A percentile compares a stretch with the other conserved stretches of the same genome.
Evolutionary conservation across 2,797 vertebrate genomes (phyloP).

Genomic region (Phyllotis vaccarum): DNA sequence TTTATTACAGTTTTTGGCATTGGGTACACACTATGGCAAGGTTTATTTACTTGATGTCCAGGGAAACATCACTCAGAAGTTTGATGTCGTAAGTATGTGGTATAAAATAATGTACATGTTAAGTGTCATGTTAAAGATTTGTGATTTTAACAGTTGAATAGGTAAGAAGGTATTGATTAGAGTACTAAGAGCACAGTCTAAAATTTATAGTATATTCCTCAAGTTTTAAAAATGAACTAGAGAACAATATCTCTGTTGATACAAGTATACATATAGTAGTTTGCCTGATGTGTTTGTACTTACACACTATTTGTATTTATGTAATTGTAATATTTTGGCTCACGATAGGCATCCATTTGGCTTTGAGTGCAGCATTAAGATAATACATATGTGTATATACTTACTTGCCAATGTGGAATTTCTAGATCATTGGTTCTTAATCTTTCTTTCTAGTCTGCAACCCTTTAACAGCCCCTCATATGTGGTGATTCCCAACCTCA

Average conservation of each 20-base stretch:
- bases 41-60: constrained; percentile 98
- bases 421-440: neutral
- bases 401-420: constrained; percentile 36
- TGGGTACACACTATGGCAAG: constrained; percentile 99
- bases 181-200: neutral
- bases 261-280: neutral
- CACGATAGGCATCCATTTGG: constrained; percentile 32
- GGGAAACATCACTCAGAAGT: constrained; percentile 98
- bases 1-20: constrained; percentile 94
- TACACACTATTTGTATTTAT: neutral
- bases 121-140: constrained; percentile 25
- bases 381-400: neutral
- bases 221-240: constrained; percentile 47
- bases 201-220: constrained; percentile 34
- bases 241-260: neutral
- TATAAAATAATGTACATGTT: constrained; percentile 50
- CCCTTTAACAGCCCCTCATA: neutral
- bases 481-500: neutral
- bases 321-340: neutral
- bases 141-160: constrained; percentile 29
- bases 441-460: too few species aligned
- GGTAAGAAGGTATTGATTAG: neutral
- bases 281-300: neutral
- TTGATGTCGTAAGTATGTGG: constrained; percentile 97
- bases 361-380: constrained; percentile 40